Evolutionary conservation across 2,113 vertebrate species (phyloP).

Genomic region (Porphyrio hochstetteri): DNA sequence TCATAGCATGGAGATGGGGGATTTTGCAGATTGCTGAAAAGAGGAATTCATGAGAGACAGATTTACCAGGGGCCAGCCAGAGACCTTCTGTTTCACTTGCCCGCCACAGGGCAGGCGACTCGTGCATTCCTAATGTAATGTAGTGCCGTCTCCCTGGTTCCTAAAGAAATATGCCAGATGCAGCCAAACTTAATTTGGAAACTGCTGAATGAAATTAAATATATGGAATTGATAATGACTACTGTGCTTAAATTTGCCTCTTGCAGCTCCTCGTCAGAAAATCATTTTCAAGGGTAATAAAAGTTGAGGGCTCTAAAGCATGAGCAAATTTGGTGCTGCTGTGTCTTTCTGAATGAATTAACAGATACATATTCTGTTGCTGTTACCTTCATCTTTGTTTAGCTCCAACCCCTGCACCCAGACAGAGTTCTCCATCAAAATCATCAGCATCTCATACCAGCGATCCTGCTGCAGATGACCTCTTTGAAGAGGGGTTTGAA

Average conservation of each 20-base stretch:
- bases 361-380: neutral
- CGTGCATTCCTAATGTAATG: neutral
- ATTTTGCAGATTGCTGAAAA: neutral
- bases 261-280: neutral
- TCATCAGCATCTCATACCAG: conserved; percentile 93
- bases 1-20: neutral
- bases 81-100: neutral
- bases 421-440: conserved; percentile 94
- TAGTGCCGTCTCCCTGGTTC: neutral
- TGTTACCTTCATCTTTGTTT: conserved; percentile 48
- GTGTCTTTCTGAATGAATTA: neutral
- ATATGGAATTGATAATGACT: neutral
- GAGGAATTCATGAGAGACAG: neutral
- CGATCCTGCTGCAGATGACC: conserved; percentile 89
- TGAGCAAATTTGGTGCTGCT: neutral
- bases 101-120: neutral
- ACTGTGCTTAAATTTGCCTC: neutral
- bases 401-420: conserved; percentile 94
- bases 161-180: neutral
- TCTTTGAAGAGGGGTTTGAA: conserved; percentile 94
- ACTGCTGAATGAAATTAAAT: neutral
- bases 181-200: conserved; percentile 11
- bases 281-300: neutral
- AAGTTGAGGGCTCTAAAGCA: neutral
- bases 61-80: neutral